Conservation (phyloP, 2,113 vertebrate species). For the Mohoua ochrocephala region DNA sequence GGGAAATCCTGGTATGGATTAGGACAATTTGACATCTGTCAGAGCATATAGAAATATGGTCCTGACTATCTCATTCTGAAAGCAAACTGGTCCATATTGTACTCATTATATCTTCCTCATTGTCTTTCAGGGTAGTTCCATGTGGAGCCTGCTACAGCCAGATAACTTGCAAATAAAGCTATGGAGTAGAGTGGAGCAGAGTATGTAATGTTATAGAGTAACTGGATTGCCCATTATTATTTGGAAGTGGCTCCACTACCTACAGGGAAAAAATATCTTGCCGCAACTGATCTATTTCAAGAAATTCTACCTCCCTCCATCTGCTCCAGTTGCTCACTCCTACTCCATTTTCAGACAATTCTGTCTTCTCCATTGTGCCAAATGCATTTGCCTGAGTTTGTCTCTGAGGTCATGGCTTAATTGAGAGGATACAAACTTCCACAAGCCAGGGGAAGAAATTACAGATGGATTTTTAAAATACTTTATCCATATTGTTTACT, state of each 20-base stretch:
- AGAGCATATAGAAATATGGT: neutral
- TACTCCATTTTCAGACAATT: neutral
- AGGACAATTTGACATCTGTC: neutral
- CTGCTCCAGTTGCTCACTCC: constrained; percentile 8
- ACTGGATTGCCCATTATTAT: neutral
- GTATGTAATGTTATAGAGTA: neutral
- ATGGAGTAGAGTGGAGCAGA: neutral
- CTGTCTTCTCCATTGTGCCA: neutral
- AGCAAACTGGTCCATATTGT: neutral
- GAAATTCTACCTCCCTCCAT: constrained; percentile 9
- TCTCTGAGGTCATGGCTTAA: neutral
- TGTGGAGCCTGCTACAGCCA: neutral
- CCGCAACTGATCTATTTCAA: neutral
- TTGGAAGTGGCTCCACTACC: neutral
- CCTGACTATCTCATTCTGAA: neutral
- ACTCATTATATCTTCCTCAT: neutral
- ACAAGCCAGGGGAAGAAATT: neutral
- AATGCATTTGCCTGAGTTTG: neutral
- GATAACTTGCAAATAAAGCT: neutral
- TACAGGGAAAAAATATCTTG: neutral
- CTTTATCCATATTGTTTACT: neutral
- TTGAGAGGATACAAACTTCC: neutral
- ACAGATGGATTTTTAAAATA: neutral
- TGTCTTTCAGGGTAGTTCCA: neutral
- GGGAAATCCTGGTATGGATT: neutral